phyloP scores from a whole-genome alignment of 2,113 vertebrate species.

The Osmerus mordax region DNA sequence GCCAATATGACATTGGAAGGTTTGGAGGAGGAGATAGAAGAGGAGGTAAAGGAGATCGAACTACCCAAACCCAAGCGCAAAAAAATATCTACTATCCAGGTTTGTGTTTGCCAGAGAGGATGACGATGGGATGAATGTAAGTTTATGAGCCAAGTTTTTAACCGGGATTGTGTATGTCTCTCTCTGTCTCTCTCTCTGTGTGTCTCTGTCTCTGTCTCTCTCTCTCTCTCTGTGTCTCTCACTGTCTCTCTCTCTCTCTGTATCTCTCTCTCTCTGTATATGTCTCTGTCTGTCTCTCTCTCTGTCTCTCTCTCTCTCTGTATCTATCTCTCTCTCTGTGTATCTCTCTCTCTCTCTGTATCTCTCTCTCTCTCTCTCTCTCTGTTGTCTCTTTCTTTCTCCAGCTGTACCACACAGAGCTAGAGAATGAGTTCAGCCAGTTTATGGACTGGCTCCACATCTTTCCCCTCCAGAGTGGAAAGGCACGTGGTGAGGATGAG shows the following conservation, averaged over 20 bases:
- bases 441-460: constrained; percentile 90
- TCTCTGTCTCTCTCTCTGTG: neutral
- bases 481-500: constrained; percentile 74
- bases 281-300: neutral
- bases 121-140: too few species aligned
- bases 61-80: constrained; percentile 66
- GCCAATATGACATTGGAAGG: constrained; percentile 60
- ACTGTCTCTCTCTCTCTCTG: neutral
- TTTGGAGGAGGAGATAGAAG: constrained; percentile 58
- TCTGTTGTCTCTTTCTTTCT: constrained; percentile 9
- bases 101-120: constrained; percentile 26
- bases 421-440: constrained; percentile 86
- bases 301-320: neutral
- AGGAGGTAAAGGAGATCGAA: constrained; percentile 58
- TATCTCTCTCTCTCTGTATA: too few species aligned
- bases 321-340: neutral
- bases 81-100: constrained; percentile 72
- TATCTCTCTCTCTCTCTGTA: neutral
- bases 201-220: neutral
- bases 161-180: neutral
- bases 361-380: too few species aligned
- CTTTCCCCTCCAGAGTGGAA: constrained; percentile 83
- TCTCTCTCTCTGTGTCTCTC: neutral
- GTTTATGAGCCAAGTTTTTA: too few species aligned
- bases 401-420: constrained; percentile 82